Evolutionary conservation across 2,888 invertebrate genomes (phyloP).

Genomic region (Dastarcus helophoroides): DNA sequence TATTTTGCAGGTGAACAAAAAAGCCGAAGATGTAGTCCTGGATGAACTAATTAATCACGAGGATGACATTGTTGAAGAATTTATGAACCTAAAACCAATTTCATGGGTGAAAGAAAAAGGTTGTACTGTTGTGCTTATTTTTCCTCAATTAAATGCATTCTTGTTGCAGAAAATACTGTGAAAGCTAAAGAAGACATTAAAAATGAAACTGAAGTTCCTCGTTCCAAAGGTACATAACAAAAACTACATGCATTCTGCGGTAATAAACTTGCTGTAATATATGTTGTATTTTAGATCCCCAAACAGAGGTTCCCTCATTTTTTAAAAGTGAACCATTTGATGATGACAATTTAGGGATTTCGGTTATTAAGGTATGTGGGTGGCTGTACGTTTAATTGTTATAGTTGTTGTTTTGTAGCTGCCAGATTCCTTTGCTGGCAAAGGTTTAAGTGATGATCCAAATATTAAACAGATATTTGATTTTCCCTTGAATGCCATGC

Average conservation of each 20-base stretch:
- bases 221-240: no score
- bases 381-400: slow-evolving; percentile 5
- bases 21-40: slow-evolving; percentile 23
- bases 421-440: slow-evolving; percentile 31
- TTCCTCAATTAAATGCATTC: no score
- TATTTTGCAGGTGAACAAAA: slow-evolving; percentile 21
- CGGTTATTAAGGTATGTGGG: slow-evolving; percentile 26
- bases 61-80: slow-evolving; percentile 24
- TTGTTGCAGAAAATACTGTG: no score
- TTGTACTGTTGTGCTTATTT: background rate
- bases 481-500: slow-evolving; percentile 26
- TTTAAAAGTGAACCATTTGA: no score
- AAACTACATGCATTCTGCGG: no score
- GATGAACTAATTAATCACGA: slow-evolving; percentile 22
- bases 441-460: slow-evolving; percentile 29
- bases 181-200: no score
- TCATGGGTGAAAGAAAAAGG: slow-evolving; percentile 16
- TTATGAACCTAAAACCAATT: slow-evolving; percentile 19
- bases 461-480: slow-evolving; percentile 24
- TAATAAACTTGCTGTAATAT: no score
- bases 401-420: slow-evolving; percentile 21
- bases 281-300: no score
- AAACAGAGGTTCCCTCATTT: no score
- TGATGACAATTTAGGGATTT: slow-evolving; percentile 26
- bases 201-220: background rate